Percentiles rank a stretch among this genome's conserved stretches.
Evolutionary conservation across 1,140 invertebrate genomes (phyloP).

Genomic region (Penaeus chinensis): DNA sequence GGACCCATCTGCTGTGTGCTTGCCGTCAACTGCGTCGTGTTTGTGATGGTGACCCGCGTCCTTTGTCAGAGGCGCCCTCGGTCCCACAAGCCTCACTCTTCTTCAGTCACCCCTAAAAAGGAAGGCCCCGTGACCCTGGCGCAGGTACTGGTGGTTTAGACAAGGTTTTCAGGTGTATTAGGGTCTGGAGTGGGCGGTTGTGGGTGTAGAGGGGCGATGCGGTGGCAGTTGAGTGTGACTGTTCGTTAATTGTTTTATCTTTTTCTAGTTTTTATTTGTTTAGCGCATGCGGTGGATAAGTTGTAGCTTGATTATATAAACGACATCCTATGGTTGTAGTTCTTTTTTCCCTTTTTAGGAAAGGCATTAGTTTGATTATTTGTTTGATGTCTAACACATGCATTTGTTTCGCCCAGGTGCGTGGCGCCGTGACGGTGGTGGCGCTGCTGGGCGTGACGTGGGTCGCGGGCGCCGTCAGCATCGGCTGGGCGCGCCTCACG

Average conservation of each 20-base stretch:
- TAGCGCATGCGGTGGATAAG: too few species aligned
- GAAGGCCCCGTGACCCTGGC: conserved; percentile 30
- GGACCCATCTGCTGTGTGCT: conserved; percentile 71
- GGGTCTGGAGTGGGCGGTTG: too few species aligned
- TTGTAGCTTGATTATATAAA: too few species aligned
- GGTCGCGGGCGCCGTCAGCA: conserved; percentile 72
- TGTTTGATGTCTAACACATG: too few species aligned
- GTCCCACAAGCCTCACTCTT: conserved; percentile 28
- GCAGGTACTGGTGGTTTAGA: conserved; percentile 18
- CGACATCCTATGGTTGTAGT: too few species aligned
- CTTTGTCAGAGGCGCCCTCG: conserved; percentile 67
- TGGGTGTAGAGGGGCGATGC: too few species aligned
- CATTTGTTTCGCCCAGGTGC: conserved; percentile 68
- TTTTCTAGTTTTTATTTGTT: too few species aligned
- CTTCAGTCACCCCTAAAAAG: conserved; percentile 15
- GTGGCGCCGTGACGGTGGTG: conserved; percentile 72
- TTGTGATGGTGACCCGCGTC: conserved; percentile 70
- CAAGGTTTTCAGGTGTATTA: too few species aligned
- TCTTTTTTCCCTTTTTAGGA: too few species aligned
- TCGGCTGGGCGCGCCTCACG: conserved; percentile 69
- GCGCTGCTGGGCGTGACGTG: conserved; percentile 72
- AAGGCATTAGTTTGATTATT: too few species aligned
- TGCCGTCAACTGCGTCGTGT: conserved; percentile 70
- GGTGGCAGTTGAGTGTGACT: too few species aligned
- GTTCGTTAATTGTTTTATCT: too few species aligned